Evolutionary conservation across 2,888 invertebrate species (phyloP), one percentile per base, ranked within the genome.

Genomic region (Cremastinae sp.): DNA sequence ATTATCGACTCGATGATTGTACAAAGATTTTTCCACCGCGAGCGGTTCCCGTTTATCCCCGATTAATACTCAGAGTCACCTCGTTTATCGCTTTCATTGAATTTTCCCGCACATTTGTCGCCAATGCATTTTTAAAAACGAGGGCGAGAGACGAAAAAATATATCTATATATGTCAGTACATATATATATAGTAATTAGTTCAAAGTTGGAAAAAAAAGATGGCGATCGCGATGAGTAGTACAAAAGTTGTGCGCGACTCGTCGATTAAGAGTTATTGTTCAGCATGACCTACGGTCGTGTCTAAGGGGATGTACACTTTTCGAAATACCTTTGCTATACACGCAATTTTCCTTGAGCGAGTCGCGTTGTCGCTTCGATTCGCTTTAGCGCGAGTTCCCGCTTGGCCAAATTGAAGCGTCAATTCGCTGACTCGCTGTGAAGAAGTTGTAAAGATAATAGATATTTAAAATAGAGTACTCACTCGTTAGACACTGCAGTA

Each of bases 1-100:
- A 5, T 36, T 18, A 7, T 12, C 12, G 38, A 20, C 53, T 18
- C 54, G 43, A n/a, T n/a, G n/a, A 81, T 71, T 87, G 87, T 88
- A 87, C 85, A 88, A 86, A 87, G 83, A 22, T 85, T 83, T 80
- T 81, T 81, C 78, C 65, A 73, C 80, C 34, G 45, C 5, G 5
- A 58, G 54, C 64, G 49, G 56, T 56, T 56, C 47, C 36, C 41
- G 58, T 41, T 49, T 49, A 18, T 49, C 7, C 10, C 1, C 7
- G 18, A 18, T 49, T 5, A 49, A 18, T 49, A 18, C 8, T 5
- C 12, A 4, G 12, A 45, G 12, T 2, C 14, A n/a, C n/a, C n/a
- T 12, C n/a, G 12, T 45, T 16, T 47, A 47, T 47, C 47, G 16
- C 0, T 7, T 18, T 18, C 7, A 16, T 16, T 18, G 28, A 28